Percentiles rank a stretch among this genome's conserved stretches.
phyloP scores from a whole-genome alignment of 2,113 vertebrate genomes.

The Heliornis fulica region DNA sequence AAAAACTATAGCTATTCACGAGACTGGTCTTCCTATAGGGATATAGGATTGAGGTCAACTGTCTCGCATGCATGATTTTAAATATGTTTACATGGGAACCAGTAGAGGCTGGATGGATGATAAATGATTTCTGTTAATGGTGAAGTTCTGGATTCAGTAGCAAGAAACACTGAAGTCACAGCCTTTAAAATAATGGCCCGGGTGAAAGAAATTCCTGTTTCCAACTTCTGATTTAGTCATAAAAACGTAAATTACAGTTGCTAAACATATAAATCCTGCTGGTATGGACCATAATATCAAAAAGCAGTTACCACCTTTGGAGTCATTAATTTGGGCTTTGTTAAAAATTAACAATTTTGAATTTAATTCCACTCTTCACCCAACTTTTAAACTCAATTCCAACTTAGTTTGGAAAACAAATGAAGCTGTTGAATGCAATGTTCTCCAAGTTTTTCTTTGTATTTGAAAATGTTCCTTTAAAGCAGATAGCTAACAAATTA shows the following conservation, averaged over 20 bases:
- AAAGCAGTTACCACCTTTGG: neutral
- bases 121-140: neutral
- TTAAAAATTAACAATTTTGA: neutral
- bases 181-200: neutral
- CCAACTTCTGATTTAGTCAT: neutral
- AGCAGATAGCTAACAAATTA: neutral
- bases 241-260: neutral
- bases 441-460: neutral
- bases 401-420: neutral
- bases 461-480: neutral
- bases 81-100: neutral
- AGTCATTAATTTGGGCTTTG: neutral
- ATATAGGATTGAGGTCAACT: neutral
- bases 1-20: neutral
- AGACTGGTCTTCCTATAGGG: neutral
- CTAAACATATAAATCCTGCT: neutral
- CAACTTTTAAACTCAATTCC: neutral
- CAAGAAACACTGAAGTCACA: neutral
- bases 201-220: neutral
- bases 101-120: neutral
- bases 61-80: neutral
- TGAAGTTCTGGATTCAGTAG: neutral
- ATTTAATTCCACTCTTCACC: neutral
- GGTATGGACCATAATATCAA: neutral
- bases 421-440: neutral